phyloP scores from a whole-genome alignment of 2,797 vertebrate genomes.

The Gallinago nigripennis region DNA sequence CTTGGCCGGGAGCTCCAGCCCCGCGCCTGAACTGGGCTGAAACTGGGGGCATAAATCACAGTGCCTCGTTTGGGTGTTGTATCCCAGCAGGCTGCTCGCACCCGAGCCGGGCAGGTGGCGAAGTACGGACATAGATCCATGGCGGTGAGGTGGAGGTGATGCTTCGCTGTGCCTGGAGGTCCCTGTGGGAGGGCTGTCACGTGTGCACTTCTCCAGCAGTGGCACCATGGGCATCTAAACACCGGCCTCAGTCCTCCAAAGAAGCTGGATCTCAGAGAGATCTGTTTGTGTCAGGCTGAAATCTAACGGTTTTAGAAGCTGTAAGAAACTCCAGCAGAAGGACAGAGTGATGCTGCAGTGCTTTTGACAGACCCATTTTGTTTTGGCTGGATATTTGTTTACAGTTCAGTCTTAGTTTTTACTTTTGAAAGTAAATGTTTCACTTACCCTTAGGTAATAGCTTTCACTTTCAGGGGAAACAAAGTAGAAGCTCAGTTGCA shows the following conservation, averaged over 20 bases:
- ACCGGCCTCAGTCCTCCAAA: rapidly evolving
- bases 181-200: not conserved
- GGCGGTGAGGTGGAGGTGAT: rapidly evolving
- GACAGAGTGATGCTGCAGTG: not conserved
- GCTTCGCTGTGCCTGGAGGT: not conserved
- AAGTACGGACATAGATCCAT: no score
- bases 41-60: rapidly evolving
- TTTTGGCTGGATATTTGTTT: not conserved
- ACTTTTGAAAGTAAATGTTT: not conserved
- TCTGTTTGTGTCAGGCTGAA: not conserved
- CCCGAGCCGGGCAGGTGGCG: rapidly evolving
- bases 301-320: not conserved
- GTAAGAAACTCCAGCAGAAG: not conserved
- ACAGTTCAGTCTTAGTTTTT: not conserved
- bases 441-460: not conserved
- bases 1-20: not conserved
- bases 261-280: rapidly evolving
- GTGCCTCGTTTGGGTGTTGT: not conserved
- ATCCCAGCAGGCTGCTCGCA: not conserved
- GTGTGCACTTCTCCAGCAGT: rapidly evolving
- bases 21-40: not conserved
- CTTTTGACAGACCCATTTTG: rapidly evolving
- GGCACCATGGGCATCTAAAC: rapidly evolving
- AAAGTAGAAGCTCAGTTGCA: not conserved
- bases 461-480: not conserved